These are phyloP conservation scores for Tachina grossa DNA, from an alignment of 2,888 invertebrate species.

Conservation along the genomic window DNA sequence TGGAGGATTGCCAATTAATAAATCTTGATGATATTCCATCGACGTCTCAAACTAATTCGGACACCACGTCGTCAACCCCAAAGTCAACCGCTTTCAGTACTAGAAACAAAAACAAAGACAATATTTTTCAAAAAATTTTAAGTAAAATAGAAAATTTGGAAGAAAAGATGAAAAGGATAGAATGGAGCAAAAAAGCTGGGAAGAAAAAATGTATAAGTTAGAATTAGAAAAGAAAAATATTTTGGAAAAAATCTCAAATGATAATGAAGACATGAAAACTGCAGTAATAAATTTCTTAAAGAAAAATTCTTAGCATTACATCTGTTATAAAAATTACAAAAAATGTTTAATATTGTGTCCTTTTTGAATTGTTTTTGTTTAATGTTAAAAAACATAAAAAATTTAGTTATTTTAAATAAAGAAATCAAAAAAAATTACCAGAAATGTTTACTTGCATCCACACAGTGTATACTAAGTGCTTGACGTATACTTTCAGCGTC, in stretches of 20 bases:
- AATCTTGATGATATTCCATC: slow-evolving; percentile 1
- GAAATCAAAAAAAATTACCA: not conserved
- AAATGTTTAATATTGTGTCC: too few relatives aligned
- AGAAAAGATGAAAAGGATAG: not conserved
- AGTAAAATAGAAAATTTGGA: not conserved
- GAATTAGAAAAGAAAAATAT: not conserved
- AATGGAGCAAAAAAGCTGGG: slow-evolving; percentile 1
- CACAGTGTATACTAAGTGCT: not conserved
- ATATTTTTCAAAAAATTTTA: not conserved
- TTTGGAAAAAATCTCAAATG: slow-evolving; percentile 7
- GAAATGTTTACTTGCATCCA: not conserved
- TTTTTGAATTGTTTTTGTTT: too few relatives aligned
- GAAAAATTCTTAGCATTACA: too few relatives aligned
- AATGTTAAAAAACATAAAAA: too few relatives aligned
- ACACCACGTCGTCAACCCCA: not conserved
- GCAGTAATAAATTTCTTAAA: not conserved
- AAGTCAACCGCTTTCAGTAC: not conserved
- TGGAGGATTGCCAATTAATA: not conserved
- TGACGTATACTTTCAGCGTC: not conserved
- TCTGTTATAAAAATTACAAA: too few relatives aligned
- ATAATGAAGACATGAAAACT: not conserved
- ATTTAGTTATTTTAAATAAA: too few relatives aligned
- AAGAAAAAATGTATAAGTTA: not conserved
- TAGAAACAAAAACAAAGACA: not conserved
- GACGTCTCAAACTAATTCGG: not conserved